These are phyloP conservation scores for Philotrypesis tridentata DNA, from an alignment of 1,140 invertebrate species.

Conservation along the genomic window DNA sequence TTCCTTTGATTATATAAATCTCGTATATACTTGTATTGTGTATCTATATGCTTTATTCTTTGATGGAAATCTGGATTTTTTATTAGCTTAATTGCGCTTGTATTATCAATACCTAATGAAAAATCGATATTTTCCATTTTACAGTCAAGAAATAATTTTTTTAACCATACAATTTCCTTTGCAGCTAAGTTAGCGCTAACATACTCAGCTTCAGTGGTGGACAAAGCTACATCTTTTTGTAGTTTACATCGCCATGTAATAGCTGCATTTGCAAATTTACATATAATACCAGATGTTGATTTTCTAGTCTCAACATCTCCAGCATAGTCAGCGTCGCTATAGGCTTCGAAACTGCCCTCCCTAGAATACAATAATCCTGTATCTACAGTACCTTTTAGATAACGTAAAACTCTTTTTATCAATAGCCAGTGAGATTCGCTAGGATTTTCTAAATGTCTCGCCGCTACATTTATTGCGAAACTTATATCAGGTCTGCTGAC, in stretches of 20 bases:
- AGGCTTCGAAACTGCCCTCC: background rate
- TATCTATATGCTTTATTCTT: conserved; percentile 57
- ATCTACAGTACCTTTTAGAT: conserved; percentile 63
- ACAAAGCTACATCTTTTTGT: no score
- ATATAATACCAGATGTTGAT: conserved; percentile 49
- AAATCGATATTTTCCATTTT: no score
- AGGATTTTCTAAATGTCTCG: conserved; percentile 33
- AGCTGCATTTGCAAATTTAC: no score
- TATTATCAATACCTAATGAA: no score
- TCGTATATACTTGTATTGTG: conserved; percentile 55
- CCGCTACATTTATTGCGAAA: conserved; percentile 19
- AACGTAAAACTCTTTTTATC: conserved; percentile 63
- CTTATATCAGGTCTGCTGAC: conserved; percentile 62
- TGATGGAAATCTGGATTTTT: conserved; percentile 54
- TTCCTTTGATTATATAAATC: conserved; percentile 20
- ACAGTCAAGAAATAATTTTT: no score
- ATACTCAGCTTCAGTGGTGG: no score
- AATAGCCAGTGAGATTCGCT: conserved; percentile 61
- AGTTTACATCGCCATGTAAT: no score
- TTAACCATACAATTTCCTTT: no score
- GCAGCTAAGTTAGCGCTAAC: no score
- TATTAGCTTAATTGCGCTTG: conserved; percentile 46
- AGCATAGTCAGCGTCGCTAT: conserved; percentile 34
- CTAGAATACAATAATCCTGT: conserved; percentile 14
- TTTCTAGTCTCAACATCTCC: background rate